Base-by-base conservation (phyloP, 2,888 invertebrate species). In the Emesis furor region DNA sequence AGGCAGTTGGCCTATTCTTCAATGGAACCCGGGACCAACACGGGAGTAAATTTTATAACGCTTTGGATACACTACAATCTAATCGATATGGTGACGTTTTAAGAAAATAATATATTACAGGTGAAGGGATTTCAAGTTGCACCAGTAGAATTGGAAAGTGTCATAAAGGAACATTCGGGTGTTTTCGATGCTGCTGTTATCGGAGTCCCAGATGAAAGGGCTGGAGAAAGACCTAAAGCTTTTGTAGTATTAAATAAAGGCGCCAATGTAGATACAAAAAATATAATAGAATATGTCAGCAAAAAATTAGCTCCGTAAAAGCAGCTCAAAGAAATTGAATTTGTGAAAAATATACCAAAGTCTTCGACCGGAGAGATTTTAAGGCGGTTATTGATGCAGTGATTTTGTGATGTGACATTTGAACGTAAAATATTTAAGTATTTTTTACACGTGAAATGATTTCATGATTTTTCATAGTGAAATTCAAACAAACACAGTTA, bases 141-240 rank as follows among this genome's bases (percentile, higher is more conserved):
- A 10, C 99, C 99, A 30, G 99, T 99, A 0, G 99, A 99, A 93
- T 93, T 99, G 37, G 99, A 99, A 94, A 98, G 97, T 74, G 91
- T 98, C 4, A 91, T 99, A 1, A 97, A 98, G 81, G 97, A 97
- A 67, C 98, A 98, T 93, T 98, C 98, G 0, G 97, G 97, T 37
- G 97, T 99, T 0, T 93, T 96, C 12, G 99, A 99, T 90, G 98
- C 98, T 0, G 99, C 98, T 0, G 99, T 99, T 0, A 96, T 99
- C 82, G 99, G 99, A 0, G 93, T 98, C 17, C 98, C 98, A 0
- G 98, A 99, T 91, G 94, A 96, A 0, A 93, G 94, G 10, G 96
- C 96, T 51, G 99, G 99, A 5, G 98, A 99, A 94, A 97, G 97
- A 10, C 99, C 99, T 0, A 97, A 97, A 91, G 99, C 98, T 0